These are phyloP conservation scores for Ranitomeya variabilis DNA, from an alignment of 2,113 vertebrate genomes.

Conservation along the genomic window DNA sequence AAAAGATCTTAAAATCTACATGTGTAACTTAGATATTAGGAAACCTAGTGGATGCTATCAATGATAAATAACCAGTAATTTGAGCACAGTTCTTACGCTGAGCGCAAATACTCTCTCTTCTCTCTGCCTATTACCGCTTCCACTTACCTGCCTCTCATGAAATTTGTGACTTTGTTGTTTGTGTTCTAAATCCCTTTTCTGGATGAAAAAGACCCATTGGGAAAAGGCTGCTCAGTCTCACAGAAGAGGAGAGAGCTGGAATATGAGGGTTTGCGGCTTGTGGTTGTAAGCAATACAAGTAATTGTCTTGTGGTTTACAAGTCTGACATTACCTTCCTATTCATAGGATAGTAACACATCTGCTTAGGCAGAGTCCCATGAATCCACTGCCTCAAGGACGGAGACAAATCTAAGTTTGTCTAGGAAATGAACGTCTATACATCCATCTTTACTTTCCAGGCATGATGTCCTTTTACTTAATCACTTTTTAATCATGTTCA, in stretches of 20 bases:
- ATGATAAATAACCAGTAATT: neutral
- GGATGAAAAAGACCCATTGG: slow-evolving; percentile 19
- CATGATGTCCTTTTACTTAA: neutral
- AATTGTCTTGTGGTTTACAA: slow-evolving; percentile 39
- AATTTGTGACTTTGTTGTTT: slow-evolving; percentile 4
- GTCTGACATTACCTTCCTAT: slow-evolving; percentile 36
- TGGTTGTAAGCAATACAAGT: slow-evolving; percentile 46
- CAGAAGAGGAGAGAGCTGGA: neutral
- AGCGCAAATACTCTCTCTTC: neutral
- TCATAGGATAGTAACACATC: neutral
- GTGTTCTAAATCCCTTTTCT: neutral
- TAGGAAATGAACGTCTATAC: neutral
- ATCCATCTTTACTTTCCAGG: neutral
- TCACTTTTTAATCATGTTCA: neutral
- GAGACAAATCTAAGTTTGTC: neutral
- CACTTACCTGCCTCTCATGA: neutral
- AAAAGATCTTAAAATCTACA: neutral
- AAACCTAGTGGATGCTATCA: neutral
- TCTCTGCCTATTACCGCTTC: neutral
- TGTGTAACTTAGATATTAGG: neutral
- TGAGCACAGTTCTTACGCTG: neutral
- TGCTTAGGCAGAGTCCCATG: no score
- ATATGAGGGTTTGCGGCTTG: slow-evolving; percentile 41
- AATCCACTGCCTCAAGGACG: slow-evolving; percentile 4
- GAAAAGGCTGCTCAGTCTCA: neutral